phyloP scores from a whole-genome alignment of 1,140 invertebrate species.

The Megalonaias nervosa region DNA sequence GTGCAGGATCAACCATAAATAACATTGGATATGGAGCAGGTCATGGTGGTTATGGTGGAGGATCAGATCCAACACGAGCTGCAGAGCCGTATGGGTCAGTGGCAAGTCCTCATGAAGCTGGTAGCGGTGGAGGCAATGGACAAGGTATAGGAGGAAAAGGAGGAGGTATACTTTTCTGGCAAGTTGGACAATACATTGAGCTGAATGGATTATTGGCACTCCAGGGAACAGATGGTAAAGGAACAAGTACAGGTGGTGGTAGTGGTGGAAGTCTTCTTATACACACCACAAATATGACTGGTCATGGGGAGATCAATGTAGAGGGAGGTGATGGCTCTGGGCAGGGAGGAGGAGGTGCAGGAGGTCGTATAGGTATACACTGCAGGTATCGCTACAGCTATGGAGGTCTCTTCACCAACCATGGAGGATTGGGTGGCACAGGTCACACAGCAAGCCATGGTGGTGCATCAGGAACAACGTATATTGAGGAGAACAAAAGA shows the following conservation, averaged over 20 bases:
- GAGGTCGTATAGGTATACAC: conserved; percentile 56
- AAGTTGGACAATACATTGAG: conserved; percentile 50
- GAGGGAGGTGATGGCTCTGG: conserved; percentile 38
- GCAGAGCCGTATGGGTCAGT: conserved; percentile 52
- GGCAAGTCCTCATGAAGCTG: conserved; percentile 41
- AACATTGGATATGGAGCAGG: conserved; percentile 51
- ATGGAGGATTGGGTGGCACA: conserved; percentile 48
- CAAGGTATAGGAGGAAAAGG: conserved; percentile 50
- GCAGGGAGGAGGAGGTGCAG: conserved; percentile 52
- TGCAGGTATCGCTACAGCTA: conserved; percentile 54
- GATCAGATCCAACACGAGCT: conserved; percentile 24
- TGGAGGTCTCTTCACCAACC: conserved; percentile 53
- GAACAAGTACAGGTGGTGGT: conserved; percentile 52
- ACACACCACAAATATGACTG: conserved; percentile 58
- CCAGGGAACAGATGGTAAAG: conserved; percentile 47
- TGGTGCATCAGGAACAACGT: conserved; percentile 57
- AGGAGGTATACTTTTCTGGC: conserved; percentile 55
- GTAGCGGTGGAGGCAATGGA: conserved; percentile 60
- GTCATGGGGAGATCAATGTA: conserved; percentile 57
- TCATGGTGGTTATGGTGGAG: conserved; percentile 58
- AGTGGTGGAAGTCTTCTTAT: conserved; percentile 57
- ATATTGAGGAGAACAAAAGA: conserved; percentile 57
- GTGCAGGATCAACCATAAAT: conserved; percentile 45
- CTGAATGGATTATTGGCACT: conserved; percentile 54
- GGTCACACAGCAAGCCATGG: conserved; percentile 32